Evolutionary conservation across 1,140 invertebrate species (phyloP), one percentile per base, ranked within the genome.

Genomic region (Wiebesia pumilae): DNA sequence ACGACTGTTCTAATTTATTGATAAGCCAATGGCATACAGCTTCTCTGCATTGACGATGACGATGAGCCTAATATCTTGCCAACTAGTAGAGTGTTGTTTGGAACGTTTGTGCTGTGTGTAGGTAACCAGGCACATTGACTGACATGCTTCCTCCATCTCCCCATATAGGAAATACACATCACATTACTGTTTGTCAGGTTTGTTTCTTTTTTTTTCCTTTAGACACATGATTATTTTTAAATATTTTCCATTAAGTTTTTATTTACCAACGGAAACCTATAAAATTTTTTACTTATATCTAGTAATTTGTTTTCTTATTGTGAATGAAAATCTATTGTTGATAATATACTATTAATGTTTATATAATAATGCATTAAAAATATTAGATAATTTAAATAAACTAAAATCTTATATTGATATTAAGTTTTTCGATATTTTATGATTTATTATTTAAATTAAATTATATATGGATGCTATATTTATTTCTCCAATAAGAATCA

Each of bases 81-180:
- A 75, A 75, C 38, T 85, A 85, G 90, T 93, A 92, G 90, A 58
- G 87, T 92, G 89, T 92, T 90, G 92, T 92, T 91, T 93, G 92
- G 91, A 93, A 89, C 91, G 90, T 93, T 92, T 93, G 90, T 93
- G 90, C 90, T 93, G 90, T 93, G 92, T 92, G 88, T 93, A 93
- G 92, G 92, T 93, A 93, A 93, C 92, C 92, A 92, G 92, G 89
- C 91, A 89, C 92, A 92, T 88, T 93, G 92, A 92, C 89, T 88
- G 91, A 92, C 90, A 90, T 91, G 91, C 91, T 92, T 92, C 89
- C 89, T 91, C 89, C 90, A 91, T 92, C 90, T 86, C 88, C 85
- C 90, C 88, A 90, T 91, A 88, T 92, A 92, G 91, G 92, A 92
- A 90, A 90, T 87, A 89, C 90, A 90, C 90, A 90, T 89, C 90